Base-by-base conservation (phyloP, 2,113 vertebrate genomes). In the Helogale parvula region DNA sequence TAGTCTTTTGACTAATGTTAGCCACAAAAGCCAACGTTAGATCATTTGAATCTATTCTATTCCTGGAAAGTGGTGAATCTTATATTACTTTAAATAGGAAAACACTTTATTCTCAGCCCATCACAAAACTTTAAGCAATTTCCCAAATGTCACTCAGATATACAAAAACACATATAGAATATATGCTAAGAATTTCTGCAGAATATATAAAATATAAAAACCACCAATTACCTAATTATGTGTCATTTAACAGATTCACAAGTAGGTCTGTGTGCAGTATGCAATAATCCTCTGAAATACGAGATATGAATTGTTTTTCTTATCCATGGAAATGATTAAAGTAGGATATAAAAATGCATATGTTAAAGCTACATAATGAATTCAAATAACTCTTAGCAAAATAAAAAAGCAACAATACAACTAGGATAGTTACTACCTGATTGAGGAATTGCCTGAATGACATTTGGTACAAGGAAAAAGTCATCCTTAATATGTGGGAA, bases 381-480 rank as follows among this genome's bases (percentile, higher is more conserved):
- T 82, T 25, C 71, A 93, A 60, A 54, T 74, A 90, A 68, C 17
- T 79, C 45, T 94, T 84, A 69, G 41, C 6, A 96, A 93, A 82
- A 76, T 52, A 80, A 92, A 66, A 52, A 66, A 94, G 29, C 38
- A 96, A 8, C 91, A 35, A 66, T 80, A 35, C 68, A 91, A 87
- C 76, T 72, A 84, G 31, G 25, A 80, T 60, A 69, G 16, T 79
- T 87, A 84, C 17, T 45, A 90, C 21, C 12, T 90, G 9, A 11
- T 47, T 76, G 19, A 95, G 91, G 19, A 27, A 27, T 47, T 91
- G 14, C 69, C 33, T 81, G 63, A 90, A 23, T 68, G 41, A 35
- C 23, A 31, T 88, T 88, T 91, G 15, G 13, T 68, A 29, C 38
- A 54, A 88, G 83, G 57, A 27, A 80, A 95, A 90, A 82, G 27